A percentile compares a stretch with the other conserved stretches of the same genome.
Conservation (phyloP, 2,797 vertebrate species). For the Paedocypris micromegethes region DNA sequence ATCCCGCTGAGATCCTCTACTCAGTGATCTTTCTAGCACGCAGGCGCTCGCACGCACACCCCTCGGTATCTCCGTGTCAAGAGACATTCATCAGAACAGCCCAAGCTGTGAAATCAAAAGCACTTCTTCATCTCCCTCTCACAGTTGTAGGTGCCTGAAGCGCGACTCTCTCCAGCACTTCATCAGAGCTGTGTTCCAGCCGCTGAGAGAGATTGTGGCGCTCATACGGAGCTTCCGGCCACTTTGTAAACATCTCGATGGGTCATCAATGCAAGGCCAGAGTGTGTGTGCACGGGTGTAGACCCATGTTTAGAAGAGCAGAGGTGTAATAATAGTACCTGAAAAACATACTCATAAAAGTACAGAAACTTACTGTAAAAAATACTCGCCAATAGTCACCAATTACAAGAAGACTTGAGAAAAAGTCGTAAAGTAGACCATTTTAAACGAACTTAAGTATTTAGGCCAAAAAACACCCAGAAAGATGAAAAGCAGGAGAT, state of each 20-base stretch:
- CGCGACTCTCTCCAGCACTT: conserved; percentile 31
- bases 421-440: no score
- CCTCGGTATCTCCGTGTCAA: conserved; percentile 36
- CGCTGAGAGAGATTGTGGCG: conserved; percentile 28
- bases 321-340: no score
- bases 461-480: no score
- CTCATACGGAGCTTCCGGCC: conserved; percentile 25
- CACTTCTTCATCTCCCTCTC: conserved; percentile 41
- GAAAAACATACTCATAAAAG: no score
- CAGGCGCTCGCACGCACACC: conserved; percentile 10
- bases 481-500: no score
- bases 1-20: conserved; percentile 56
- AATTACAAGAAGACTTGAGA: no score
- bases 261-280: conserved; percentile 48
- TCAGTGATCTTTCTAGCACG: conserved; percentile 27
- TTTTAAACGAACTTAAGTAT: no score
- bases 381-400: no score
- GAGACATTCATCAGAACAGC: conserved; percentile 56
- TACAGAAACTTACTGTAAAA: no score
- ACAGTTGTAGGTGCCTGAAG: conserved; percentile 45
- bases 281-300: conserved; percentile 27
- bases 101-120: conserved; percentile 43
- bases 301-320: neutral
- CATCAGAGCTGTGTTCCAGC: conserved; percentile 32
- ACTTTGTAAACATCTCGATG: conserved; percentile 46